Evolutionary conservation across 2,113 vertebrate genomes (phyloP), one percentile per base, ranked within the genome.

Genomic region (Ptilorrhoa leucosticta): DNA sequence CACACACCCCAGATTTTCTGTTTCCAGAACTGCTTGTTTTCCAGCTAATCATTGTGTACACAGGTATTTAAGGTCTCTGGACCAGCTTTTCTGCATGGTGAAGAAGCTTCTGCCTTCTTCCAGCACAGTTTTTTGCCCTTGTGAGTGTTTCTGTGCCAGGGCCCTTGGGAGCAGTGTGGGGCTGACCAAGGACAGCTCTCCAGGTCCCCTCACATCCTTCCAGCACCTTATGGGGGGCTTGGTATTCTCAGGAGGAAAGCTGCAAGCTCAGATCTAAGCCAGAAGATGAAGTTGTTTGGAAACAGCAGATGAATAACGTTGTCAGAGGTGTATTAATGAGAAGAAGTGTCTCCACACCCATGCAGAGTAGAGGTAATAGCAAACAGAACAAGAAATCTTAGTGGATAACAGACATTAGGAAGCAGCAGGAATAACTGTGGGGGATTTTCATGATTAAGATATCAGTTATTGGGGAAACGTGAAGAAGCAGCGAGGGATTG

Each of bases 261-360:
- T 81, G 63, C 31, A 44, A 76, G 83, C 75, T 72, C 83, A 92
- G 71, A 17, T 47, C 61, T 60, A 5, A 82, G 83, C 24, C 13
- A 83, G 83, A 73, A 87, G 91, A 93, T 83, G 60, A 76, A 90
- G 58, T 6, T 88, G 64, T 90, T 95, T 88, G 94, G 80, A 88
- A 96, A 72, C 4, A 92, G 58, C 73, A 87, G 83, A 80, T 84
- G 79, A 91, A 90, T 35, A 84, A 54, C 83, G 8, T 83, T 93
- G 61, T 94, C 79, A 93, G 90, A 57, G 90, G 63, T 33, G 44
- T 45, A 50, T 95, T 96, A 95, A 95, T 68, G 93, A 95, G n/a
- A 73, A 73, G 10, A 83, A 54, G 71, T 30, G 42, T 72, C 86
- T 75, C 53, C 81, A 89, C 77, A 57, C 50, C 80, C 83, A 30